Evolutionary conservation across 2,888 invertebrate genomes (phyloP), one percentile per base, ranked within the genome.

Genomic region (Caenorhabditis sp.): DNA sequence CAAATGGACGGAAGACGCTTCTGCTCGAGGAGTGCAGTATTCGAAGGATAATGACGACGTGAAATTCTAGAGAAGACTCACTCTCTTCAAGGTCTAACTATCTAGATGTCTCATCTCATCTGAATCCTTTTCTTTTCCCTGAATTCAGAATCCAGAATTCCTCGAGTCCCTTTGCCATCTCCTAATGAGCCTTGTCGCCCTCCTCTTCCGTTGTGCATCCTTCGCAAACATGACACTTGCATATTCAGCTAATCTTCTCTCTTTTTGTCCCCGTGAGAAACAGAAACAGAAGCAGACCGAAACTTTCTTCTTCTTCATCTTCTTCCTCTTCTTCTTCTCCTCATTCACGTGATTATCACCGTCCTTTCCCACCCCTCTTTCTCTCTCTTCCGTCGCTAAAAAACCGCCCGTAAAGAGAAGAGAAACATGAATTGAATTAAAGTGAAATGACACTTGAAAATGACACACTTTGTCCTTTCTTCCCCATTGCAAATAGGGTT

Each of bases 201-300:
- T 53, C 13, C 18, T 50, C 50, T 51, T 32, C 18, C 18, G 47
- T 56, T 47, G 5, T 47, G 32, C 18, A 51, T 61, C 44, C 22
- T 26, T 32, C 35, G 56, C 72, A 65, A 72, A 62, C 53, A 55
- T 64, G 35, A 47, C 72, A 72, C 64, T 65, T 47, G 56, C 44
- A 64, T 72, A 72, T 72, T 72, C 72, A 56, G 55, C 50, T 20
- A 22, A 26, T 58, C 18, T 56, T 44, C 28, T 37, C 55, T 56
- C 44, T 71, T 37, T 69, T 71, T 71, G 56, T 40, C 64, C 72
- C 64, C 72, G 72, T 72, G 72, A 64, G 72, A 72, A 72, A 72
- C 44, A 62, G 9, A n/a, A n/a, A n/a, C n/a, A n/a, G n/a, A n/a
- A n/a, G n/a, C n/a, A n/a, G n/a, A n/a, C n/a, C n/a, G n/a, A 64